Conservation (phyloP, 2,797 vertebrate genomes). For the Leucoraja ocellata region DNA sequence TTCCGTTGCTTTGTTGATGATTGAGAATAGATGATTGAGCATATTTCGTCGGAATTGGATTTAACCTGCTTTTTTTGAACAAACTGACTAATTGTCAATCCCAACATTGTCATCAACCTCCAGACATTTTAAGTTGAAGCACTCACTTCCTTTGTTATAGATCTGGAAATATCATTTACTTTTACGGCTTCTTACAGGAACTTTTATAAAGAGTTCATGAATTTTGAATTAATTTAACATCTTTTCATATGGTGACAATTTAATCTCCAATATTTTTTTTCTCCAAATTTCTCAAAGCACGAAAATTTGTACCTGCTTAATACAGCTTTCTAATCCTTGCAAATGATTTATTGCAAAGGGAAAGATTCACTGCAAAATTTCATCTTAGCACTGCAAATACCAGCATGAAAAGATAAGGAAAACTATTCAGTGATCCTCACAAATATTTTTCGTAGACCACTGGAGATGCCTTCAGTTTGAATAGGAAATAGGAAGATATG, state of each 20-base stretch:
- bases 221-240: not conserved
- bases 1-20: too few species aligned
- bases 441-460: slow-evolving; percentile 10
- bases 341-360: too few species aligned
- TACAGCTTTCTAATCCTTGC: not conserved
- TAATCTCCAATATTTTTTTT: not conserved
- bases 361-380: not conserved
- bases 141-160: not conserved
- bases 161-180: not conserved
- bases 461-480: not conserved
- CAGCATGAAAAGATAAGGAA: not conserved
- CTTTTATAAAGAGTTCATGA: not conserved
- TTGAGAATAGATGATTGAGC: too few species aligned
- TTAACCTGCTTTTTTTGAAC: too few species aligned
- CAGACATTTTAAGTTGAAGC: too few species aligned
- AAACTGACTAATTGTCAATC: too few species aligned
- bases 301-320: not conserved
- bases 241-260: not conserved
- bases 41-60: too few species aligned
- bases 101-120: too few species aligned
- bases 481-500: slow-evolving; percentile 18
- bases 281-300: not conserved
- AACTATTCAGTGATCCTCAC: not conserved
- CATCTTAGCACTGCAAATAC: not conserved
- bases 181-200: not conserved